Base-by-base conservation (phyloP, 1,140 invertebrate genomes). In the Drosophila parabipectinata region DNA sequence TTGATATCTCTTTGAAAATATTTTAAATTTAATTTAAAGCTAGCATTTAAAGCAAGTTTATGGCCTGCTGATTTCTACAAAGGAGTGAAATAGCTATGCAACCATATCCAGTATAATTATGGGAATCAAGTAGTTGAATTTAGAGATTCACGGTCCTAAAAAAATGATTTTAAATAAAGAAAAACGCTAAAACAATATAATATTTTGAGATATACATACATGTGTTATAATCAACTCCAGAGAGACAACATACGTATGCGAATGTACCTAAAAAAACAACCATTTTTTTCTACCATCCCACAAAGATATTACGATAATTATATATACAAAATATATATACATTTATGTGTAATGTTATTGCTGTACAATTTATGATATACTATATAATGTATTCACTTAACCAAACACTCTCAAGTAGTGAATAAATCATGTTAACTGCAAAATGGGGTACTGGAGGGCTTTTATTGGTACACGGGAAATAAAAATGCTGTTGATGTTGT, bases 401-500 rank as follows among this genome's bases (percentile, higher is more conserved):
- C 51, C 26, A 44, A 72, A 12, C 24, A 72, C 66, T 48, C 51
- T 32, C 48, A 67, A 34, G 66, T 69, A 68, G 32, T 56, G 32
- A 69, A 69, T 69, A 69, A 69, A 69, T 18, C 15, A 56, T 39
- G 41, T 48, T 67, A 69, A 66, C 15, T 37, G 50, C 44, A 55
- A 32, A 32, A 12, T 1, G 12, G 34, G 34, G 14, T 21, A 0
- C 0, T 28, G 26, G 1, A n/a, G 15, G 6, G 0, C 3, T 64
- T 51, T 54, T 0, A 24, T 48, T 24, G 12, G n/a, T 4, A 8
- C 0, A 21, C 9, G 4, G 1, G 8, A 58, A 50, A 47, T 26
- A 55, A 73, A 50, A 57, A 45, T 28, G 55, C 6, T 37, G 21
- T 21, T 21, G 2, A 21, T 3, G 21, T 21, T 21, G 21, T 21